Percentiles rank a stretch among this genome's conserved stretches.
Evolutionary conservation across 1,140 invertebrate species (phyloP).

Genomic region (Habropoda laboriosa): DNA sequence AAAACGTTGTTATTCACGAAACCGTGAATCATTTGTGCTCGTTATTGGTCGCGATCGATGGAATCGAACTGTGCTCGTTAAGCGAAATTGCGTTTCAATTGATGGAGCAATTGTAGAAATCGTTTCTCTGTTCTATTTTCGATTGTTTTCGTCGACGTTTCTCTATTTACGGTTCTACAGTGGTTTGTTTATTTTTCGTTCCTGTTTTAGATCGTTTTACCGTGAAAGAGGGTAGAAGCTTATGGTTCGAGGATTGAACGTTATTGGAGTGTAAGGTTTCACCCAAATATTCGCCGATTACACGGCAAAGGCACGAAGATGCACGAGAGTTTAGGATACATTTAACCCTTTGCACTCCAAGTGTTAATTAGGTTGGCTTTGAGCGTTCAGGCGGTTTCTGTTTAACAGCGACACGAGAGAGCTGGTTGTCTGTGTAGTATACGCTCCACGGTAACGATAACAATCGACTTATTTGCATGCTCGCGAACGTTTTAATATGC

Average conservation of each 20-base stretch:
- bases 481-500: background rate
- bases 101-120: background rate
- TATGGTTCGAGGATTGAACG: background rate
- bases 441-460: background rate
- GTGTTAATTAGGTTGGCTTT: constrained; percentile 49
- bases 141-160: background rate
- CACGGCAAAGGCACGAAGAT: constrained; percentile 17
- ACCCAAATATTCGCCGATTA: constrained; percentile 29
- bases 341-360: constrained; percentile 42
- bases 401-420: constrained; percentile 1
- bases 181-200: no score
- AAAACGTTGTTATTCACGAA: background rate
- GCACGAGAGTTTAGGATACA: constrained; percentile 25
- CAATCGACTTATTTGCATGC: constrained; percentile 7
- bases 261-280: constrained; percentile 17
- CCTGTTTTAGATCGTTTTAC: no score
- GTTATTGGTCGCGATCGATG: background rate
- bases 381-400: constrained; percentile 7
- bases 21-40: background rate
- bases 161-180: no score
- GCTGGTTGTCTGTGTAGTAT: no score
- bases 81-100: background rate
- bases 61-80: constrained; percentile 4
- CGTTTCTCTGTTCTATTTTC: background rate
- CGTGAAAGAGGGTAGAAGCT: no score